Conservation (phyloP, 2,113 vertebrate genomes). For the Alouatta palliata region DNA sequence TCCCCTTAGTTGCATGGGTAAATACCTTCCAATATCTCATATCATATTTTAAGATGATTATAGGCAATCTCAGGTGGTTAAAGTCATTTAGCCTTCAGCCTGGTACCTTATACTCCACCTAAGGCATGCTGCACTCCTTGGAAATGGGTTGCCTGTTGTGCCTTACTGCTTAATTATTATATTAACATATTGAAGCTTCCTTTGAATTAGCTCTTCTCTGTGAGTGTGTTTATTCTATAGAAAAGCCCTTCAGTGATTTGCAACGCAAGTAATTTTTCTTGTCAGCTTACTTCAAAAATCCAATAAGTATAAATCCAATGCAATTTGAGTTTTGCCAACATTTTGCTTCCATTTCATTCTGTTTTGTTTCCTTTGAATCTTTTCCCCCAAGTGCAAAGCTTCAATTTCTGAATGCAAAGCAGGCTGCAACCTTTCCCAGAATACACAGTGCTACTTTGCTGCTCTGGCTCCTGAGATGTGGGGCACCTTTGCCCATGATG, state of each 20-base stretch:
- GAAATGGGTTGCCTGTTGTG: slow-evolving; percentile 55
- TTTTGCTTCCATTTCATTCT: slow-evolving; percentile 66
- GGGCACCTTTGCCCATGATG: neutral
- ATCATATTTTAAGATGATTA: slow-evolving; percentile 70
- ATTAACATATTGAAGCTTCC: slow-evolving; percentile 54
- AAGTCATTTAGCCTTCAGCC: slow-evolving; percentile 64
- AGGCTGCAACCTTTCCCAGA: slow-evolving; percentile 16
- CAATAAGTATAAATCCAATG: slow-evolving; percentile 67
- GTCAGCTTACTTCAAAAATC: slow-evolving; percentile 71
- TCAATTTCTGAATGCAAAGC: slow-evolving; percentile 56
- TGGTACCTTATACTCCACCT: slow-evolving; percentile 61
- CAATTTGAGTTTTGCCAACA: slow-evolving; percentile 73
- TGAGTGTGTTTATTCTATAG: slow-evolving; percentile 38
- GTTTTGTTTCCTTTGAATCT: slow-evolving; percentile 59
- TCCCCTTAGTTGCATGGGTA: slow-evolving; percentile 45
- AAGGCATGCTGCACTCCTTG: neutral
- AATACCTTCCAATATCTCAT: neutral
- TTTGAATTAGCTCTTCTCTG: slow-evolving; percentile 62
- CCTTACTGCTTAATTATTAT: slow-evolving; percentile 67
- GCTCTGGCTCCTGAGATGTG: neutral
- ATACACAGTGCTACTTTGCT: neutral
- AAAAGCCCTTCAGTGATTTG: slow-evolving; percentile 54
- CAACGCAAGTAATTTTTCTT: slow-evolving; percentile 67
- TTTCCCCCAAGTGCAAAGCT: slow-evolving; percentile 35
- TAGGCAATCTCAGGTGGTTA: slow-evolving; percentile 70